Evolutionary conservation across 2,888 invertebrate species (phyloP), one percentile per base, ranked within the genome.

Genomic region (Eupithecia dodoneata): DNA sequence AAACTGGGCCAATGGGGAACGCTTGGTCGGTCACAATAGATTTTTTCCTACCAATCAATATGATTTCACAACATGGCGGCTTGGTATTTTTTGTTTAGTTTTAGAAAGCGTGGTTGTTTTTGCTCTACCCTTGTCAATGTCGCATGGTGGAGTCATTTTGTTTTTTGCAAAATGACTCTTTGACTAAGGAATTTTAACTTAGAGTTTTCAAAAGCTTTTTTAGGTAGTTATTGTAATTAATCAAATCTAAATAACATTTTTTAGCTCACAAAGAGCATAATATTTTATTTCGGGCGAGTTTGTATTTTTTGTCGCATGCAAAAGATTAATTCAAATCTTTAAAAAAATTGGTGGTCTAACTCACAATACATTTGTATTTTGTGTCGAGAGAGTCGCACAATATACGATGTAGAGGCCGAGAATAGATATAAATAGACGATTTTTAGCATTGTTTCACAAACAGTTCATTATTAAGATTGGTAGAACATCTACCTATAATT

Each of bases 1-100:
- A 92, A 94, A 94, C 88, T 94, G 92, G 94, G 93, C 94, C 94
- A 94, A 94, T 94, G 83, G 94, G 91, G 88, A 88, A 90, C 85
- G 89, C 85, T 87, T 90, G 88, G 88, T 83, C 86, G 84, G 81
- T 83, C 83, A 92, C 93, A 92, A 93, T 92, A 88, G 93, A 92
- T 92, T 93, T 93, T 94, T 93, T 93, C 88, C 88, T 88, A 88
- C 94, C 93, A 94, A 94, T 94, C 93, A 91, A 94, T 94, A 91
- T 84, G 86, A 88, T 89, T 88, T 88, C 85, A 90, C 93, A 94
- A 94, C 91, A 95, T 95, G 94, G 94, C 94, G 85, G 91, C 89
- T 83, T 84, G 65, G 55, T 80, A 82, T 87, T 84, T 82, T 82
- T 86, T 86, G 78, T 81, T 81, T 78, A 72, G 77, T 76, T 78